These are phyloP conservation scores for Drepana arcuata DNA, from an alignment of 1,140 invertebrate species.

Conservation along the genomic window DNA sequence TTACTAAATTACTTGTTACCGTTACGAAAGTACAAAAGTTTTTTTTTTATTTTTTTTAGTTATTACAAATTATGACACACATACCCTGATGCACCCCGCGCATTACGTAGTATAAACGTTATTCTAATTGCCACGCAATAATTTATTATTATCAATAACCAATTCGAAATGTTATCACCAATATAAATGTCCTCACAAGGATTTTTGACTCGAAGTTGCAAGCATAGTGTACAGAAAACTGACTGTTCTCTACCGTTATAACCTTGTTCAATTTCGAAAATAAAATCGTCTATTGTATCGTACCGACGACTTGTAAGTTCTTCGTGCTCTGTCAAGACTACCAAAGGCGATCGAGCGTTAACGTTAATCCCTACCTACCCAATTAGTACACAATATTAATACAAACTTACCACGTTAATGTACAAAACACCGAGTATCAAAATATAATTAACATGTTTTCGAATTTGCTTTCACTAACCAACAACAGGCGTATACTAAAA, in stretches of 20 bases:
- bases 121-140: slow-evolving; percentile 67
- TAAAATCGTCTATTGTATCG: too few species aligned
- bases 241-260: too few species aligned
- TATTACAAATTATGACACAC: slow-evolving; percentile 69
- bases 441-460: slow-evolving; percentile 69
- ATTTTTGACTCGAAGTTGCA: too few species aligned
- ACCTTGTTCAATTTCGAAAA: too few species aligned
- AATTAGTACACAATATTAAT: slow-evolving; percentile 59
- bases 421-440: slow-evolving; percentile 71
- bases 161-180: slow-evolving; percentile 68
- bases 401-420: slow-evolving; percentile 55
- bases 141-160: slow-evolving; percentile 68
- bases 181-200: slow-evolving; percentile 32
- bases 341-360: slow-evolving; percentile 50
- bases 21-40: slow-evolving; percentile 69
- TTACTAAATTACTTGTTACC: slow-evolving; percentile 59
- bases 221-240: too few species aligned
- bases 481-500: slow-evolving; percentile 70
- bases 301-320: slow-evolving; percentile 7
- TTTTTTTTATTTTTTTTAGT: slow-evolving; percentile 19
- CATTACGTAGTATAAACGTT: slow-evolving; percentile 51
- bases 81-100: slow-evolving; percentile 73
- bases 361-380: slow-evolving; percentile 46
- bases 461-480: slow-evolving; percentile 68
- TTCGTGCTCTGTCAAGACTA: slow-evolving; percentile 17